phyloP scores from a whole-genome alignment of 2,797 vertebrate genomes.

The Moxostoma hubbsi region DNA sequence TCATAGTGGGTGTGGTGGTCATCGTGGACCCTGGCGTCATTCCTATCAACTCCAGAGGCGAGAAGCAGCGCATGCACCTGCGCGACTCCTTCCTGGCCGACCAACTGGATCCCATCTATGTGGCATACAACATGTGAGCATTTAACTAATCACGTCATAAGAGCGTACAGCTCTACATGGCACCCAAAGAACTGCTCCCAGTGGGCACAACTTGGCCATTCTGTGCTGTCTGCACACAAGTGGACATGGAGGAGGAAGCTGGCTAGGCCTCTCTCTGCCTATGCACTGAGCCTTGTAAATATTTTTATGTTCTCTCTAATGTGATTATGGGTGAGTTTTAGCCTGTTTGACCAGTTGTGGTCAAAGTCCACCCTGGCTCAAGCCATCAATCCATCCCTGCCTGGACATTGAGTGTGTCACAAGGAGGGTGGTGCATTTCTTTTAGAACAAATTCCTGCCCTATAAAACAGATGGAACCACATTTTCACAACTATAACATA shows the following conservation, averaged over 20 bases:
- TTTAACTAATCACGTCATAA: slow-evolving; percentile 59
- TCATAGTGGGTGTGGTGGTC: slow-evolving; percentile 96
- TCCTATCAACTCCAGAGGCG: slow-evolving; percentile 95
- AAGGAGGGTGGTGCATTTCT: slow-evolving; percentile 48
- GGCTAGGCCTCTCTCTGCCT: slow-evolving; percentile 11
- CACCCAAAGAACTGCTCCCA: slow-evolving; percentile 20
- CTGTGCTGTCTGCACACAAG: not conserved
- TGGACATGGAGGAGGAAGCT: slow-evolving; percentile 22
- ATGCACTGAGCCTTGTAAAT: slow-evolving; percentile 55
- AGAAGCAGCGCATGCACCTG: slow-evolving; percentile 98
- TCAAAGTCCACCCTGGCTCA: not conserved
- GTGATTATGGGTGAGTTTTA: slow-evolving; percentile 31
- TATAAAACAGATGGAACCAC: slow-evolving; percentile 45
- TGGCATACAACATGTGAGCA: slow-evolving; percentile 95
- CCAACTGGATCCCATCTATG: slow-evolving; percentile 96
- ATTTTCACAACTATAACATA: slow-evolving; percentile 13
- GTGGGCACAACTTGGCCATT: not conserved
- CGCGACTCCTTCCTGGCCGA: slow-evolving; percentile 97
- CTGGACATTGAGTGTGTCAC: not conserved
- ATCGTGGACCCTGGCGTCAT: slow-evolving; percentile 96
- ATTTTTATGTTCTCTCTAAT: slow-evolving; percentile 41
- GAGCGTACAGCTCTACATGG: slow-evolving; percentile 53
- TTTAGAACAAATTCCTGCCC: slow-evolving; percentile 29
- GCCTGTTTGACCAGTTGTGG: slow-evolving; percentile 18
- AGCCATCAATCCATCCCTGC: slow-evolving; percentile 30